Conservation (phyloP, 64 coral and sea anemone genomes). For the Hydrozoanthus tunicans region DNA sequence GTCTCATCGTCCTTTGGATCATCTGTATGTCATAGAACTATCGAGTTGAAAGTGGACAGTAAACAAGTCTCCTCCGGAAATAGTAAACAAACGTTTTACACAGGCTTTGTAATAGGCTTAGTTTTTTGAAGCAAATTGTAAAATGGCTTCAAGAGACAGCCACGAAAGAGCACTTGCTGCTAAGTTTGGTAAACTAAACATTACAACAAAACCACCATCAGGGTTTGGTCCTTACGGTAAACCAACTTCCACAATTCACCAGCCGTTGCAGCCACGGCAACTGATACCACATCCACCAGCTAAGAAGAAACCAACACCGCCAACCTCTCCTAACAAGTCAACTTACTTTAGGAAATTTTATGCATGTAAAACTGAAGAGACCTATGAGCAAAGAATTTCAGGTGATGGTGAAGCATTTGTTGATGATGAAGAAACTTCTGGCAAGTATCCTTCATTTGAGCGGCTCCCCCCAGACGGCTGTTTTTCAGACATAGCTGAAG, state of each 20-base stretch:
- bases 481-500: constrained; percentile 91
- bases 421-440: constrained; percentile 48
- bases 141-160: constrained; percentile 36
- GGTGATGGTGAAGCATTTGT: constrained; percentile 86
- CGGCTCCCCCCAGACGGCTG: constrained; percentile 93
- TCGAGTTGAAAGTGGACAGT: background rate
- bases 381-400: constrained; percentile 60
- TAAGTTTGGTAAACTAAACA: constrained; percentile 33
- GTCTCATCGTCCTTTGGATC: too few species aligned
- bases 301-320: constrained; percentile 55
- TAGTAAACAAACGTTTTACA: constrained; percentile 1
- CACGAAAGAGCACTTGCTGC: constrained; percentile 11
- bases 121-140: background rate
- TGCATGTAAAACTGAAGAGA: constrained; percentile 37
- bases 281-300: constrained; percentile 31
- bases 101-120: background rate
- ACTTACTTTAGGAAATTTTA: constrained; percentile 62
- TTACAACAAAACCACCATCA: constrained; percentile 15
- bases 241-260: background rate
- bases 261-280: constrained; percentile 1
- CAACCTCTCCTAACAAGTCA: constrained; percentile 4
- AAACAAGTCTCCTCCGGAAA: background rate
- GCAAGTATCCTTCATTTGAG: constrained; percentile 56
- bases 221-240: background rate
- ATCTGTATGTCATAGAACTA: background rate